phyloP scores from a whole-genome alignment of 2,113 vertebrate species.

The Halcyon senegalensis region DNA sequence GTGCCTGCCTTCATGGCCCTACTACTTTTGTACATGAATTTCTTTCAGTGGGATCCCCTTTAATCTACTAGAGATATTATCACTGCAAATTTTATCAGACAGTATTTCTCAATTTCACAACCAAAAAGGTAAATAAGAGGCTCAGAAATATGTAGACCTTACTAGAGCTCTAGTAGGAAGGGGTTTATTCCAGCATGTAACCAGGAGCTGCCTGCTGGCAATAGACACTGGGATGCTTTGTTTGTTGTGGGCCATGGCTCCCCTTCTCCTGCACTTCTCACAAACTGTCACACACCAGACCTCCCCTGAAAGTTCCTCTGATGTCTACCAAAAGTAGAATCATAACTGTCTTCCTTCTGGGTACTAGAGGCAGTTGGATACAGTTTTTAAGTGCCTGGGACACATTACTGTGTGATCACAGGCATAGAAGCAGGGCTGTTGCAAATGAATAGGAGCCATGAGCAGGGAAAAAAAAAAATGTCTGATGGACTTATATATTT shows the following conservation, averaged over 20 bases:
- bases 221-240: neutral
- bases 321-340: conserved; percentile 24
- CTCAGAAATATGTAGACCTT: conserved; percentile 63
- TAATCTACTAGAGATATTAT: neutral
- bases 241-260: neutral
- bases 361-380: neutral
- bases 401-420: neutral
- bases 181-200: conserved; percentile 58
- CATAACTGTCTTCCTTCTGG: conserved; percentile 19
- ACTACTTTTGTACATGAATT: neutral
- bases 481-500: neutral
- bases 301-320: conserved; percentile 17
- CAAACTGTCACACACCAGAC: conserved; percentile 1
- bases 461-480: neutral
- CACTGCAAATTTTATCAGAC: neutral
- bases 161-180: conserved; percentile 28
- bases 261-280: conserved; percentile 2
- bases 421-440: neutral
- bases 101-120: neutral
- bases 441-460: neutral
- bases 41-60: neutral
- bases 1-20: neutral
- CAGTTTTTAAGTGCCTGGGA: neutral
- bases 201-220: conserved; percentile 64
- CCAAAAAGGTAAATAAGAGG: neutral